Evolutionary conservation across 2,888 invertebrate species (phyloP), one percentile per base, ranked within the genome.

Genomic region (Vanessa cardui): DNA sequence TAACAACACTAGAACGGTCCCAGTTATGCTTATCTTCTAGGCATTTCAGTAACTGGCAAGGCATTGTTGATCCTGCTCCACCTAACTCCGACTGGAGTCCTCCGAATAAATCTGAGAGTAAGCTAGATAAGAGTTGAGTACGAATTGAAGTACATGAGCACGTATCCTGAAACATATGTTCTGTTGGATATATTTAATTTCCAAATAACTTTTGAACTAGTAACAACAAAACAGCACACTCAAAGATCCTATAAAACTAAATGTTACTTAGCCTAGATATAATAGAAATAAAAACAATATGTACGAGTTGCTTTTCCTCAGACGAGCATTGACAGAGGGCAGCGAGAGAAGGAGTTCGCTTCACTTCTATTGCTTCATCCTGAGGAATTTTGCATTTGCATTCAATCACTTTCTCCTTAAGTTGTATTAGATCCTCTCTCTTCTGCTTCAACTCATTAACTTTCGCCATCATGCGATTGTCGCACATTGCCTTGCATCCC

Each of bases 21-120:
- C 92, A 92, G 67, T 85, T 89, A 68, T 92, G 90, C 50, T 79
- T 81, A 65, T 92, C 92, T 49, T 92, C 90, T 8, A 92, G 80
- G 58, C 92, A 92, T 73, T 90, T 90, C 2, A 92, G 77, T 61
- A 91, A 72, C 64, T 88, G 84, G 71, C 92, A 92, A 0, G 92
- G 89, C 91, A 92, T 91, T 54, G 80, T 70, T 0, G 75, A 59
- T 0, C 83, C 83, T 0, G 80, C 71, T 1, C 69, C 79, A 0
- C 78, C 77, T 52, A 92, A 69, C 74, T 92, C 91, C 0, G 79
- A 65, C 72, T 88, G 89, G 58, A 92, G 75, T 0, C 92, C 92
- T 6, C 81, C 75, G 56, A 92, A 92, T 47, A 92, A 77, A 52
- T 89, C 88, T 2, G 79, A 71, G 58, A 92, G 72, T 58, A 92